Base-by-base conservation (phyloP, 2,797 vertebrate species). In the Sparidentex hasta region DNA sequence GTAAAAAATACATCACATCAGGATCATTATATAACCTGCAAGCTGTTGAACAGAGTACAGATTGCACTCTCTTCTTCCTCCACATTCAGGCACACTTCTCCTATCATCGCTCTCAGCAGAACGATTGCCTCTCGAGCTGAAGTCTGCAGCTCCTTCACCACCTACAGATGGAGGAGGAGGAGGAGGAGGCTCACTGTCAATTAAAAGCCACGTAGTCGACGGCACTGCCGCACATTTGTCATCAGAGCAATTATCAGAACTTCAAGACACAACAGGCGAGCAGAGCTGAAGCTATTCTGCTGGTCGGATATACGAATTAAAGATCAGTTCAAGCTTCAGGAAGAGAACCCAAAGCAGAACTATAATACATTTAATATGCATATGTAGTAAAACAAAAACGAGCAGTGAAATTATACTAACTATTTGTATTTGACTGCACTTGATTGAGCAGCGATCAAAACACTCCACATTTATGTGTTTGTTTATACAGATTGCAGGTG, bases 41-140 rank as follows among this genome's bases (percentile, higher is more conserved):
- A 94, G 88, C 91, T 96, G 90, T 95, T 92, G 56, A 98, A 98
- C 25, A 98, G 96, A 3, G 94, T 92, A 25, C 97, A 97, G 90
- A 99, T 99, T 61, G 97, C 96, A 0, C 89, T 96, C 86, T 97
- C 97, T 69, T 99, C 97, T 69, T 98, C 97, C 0, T 96, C 96
- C 1, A 97, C 97, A 0, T 98, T 99, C 84, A 95, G 92, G 47
- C 93, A 95, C 83, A 99, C 97, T 91, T 99, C 98, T 82, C 97
- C 96, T 0, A 98, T 96, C 97, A 98, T 97, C 6, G 96, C 96
- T 86, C 97, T 97, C 63, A 99, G 95, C 76, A 98, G 94, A 52
- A 95, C 81, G 11, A 98, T 98, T 18, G 97, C 96, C 74, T 99
- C 97, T 0, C 96, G 92, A 0, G 97, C 95, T 64, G 97, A 97